Evolutionary conservation across 2,888 invertebrate genomes (phyloP), one percentile per base, ranked within the genome.

Genomic region (Leptodirus hochenwartii): DNA sequence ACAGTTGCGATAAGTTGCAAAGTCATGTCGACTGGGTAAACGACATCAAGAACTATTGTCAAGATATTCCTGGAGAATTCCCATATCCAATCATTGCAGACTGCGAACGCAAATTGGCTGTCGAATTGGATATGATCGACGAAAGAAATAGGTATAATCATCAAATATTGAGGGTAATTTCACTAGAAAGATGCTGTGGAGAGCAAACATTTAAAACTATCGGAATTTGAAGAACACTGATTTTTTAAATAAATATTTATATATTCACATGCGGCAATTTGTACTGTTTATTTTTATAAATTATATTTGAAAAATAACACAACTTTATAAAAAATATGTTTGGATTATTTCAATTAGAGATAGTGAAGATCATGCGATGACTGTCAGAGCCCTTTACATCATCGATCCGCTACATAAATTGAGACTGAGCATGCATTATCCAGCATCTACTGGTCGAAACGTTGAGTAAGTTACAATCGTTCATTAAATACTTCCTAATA

Each of bases 1-100:
- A 82, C 44, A 85, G 84, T 1, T 78, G 79, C 40, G 82, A 88
- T 53, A 61, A 66, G 34, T 58, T 80, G 2, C 60, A 70, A 35
- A 67, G 68, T 32, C 87, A 88, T 49, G 61, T 66, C 4, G 72
- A 71, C 34, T 87, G 84, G 84, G 69, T 75, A 15, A 49, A 51
- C 35, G 74, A 75, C 43, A 75, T 75, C 36, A 71, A 72, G 47
- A 69, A 69, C 1, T 74, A 74, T 45, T 74, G 74, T 44, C 51
- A 56, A 39, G 73, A 74, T 42, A 74, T 74, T 49, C 67, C 66
- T 44, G 72, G 73, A 4, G 66, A 69, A 3, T 75, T 84, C 41
- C 78, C 81, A 1, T 84, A 73, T 50, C 82, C 84, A 10, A 81
- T 87, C 39, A 76, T 87, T 41, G 74, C 80, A 9, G 85, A 87